phyloP scores from a whole-genome alignment of 2,113 vertebrate species.

The Centropus unirufus region DNA sequence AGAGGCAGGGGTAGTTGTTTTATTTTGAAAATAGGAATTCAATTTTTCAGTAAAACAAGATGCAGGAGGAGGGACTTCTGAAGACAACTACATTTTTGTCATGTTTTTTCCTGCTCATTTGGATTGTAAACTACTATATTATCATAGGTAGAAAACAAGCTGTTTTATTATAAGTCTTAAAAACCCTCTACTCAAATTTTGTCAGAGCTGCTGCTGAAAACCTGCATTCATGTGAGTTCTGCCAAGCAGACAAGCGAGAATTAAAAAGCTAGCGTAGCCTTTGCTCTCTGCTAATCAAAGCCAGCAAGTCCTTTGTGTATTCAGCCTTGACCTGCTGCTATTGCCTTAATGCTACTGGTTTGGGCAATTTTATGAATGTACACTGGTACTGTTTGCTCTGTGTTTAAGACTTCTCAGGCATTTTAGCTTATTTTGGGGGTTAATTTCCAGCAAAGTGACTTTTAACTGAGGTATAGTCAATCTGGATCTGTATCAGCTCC shows the following conservation, averaged over 20 bases:
- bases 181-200: background rate
- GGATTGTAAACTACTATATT: background rate
- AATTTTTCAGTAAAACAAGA: background rate
- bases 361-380: background rate
- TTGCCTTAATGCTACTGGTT: background rate
- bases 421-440: background rate
- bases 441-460: background rate
- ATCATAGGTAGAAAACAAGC: background rate
- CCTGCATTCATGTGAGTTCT: accelerated
- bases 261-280: background rate
- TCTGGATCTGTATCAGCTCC: background rate
- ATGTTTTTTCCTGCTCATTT: accelerated
- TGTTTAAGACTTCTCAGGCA: background rate
- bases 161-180: background rate
- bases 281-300: background rate
- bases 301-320: background rate
- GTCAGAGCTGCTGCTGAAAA: background rate
- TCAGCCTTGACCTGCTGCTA: background rate
- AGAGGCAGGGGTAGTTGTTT: background rate
- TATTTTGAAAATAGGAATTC: background rate
- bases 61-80: background rate
- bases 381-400: background rate
- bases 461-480: background rate
- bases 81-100: background rate
- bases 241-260: background rate